Evolutionary conservation across 1,140 invertebrate genomes (phyloP).

Genomic region (Drosophila funebris): DNA sequence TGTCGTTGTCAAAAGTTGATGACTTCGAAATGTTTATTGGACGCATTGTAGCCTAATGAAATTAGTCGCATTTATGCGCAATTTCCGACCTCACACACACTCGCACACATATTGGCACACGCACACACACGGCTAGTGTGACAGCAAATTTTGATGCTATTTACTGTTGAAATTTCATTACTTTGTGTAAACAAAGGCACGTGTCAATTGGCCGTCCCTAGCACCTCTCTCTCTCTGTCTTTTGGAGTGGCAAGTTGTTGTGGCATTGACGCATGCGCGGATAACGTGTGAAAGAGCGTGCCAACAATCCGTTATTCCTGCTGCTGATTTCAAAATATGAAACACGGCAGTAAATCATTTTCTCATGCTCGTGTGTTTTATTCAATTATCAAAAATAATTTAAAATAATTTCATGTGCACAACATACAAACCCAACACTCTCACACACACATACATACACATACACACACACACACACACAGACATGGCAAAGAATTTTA

Average conservation of each 20-base stretch:
- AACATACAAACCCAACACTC: neutral
- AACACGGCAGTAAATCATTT: constrained; percentile 62
- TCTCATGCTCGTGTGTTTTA: constrained; percentile 58
- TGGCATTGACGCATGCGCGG: constrained; percentile 59
- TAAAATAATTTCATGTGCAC: constrained; percentile 70
- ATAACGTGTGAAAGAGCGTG: constrained; percentile 59
- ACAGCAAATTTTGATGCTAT: constrained; percentile 54
- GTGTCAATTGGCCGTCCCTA: constrained; percentile 42
- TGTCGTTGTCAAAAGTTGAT: constrained; percentile 53
- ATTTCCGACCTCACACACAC: constrained; percentile 40
- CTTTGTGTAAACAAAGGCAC: constrained; percentile 78
- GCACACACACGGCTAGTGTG: constrained; percentile 19
- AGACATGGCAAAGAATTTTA: neutral
- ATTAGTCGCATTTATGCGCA: constrained; percentile 70
- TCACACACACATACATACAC: neutral
- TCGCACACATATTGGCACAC: neutral
- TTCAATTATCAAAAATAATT: constrained; percentile 81
- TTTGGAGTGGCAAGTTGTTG: neutral
- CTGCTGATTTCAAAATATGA: constrained; percentile 32
- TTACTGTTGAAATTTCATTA: constrained; percentile 79
- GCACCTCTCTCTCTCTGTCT: neutral
- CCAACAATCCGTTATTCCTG: constrained; percentile 28
- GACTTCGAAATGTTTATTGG: constrained; percentile 65
- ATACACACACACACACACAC: neutral
- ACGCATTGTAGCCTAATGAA: constrained; percentile 67